Conservation (phyloP, 2,888 invertebrate genomes). For the Strigamia maritima region DNA sequence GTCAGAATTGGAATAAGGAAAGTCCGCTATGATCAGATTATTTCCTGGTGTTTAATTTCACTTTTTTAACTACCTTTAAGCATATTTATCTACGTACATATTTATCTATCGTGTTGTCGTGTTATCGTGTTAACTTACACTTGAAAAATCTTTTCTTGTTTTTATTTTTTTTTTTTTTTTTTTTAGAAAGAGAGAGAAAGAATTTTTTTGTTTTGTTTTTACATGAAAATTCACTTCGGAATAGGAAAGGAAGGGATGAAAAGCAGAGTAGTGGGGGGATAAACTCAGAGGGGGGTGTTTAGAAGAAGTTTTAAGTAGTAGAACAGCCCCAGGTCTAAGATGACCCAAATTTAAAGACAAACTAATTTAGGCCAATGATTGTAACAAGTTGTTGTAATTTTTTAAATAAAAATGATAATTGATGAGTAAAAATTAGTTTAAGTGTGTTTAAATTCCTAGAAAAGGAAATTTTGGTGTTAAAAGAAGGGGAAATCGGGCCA, state of each 20-base stretch:
- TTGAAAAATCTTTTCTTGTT: background rate
- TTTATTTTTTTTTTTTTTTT: background rate
- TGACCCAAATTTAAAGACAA: constrained; percentile 34
- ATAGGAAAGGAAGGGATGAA: constrained; percentile 1
- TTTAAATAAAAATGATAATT: background rate
- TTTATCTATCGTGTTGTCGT: background rate
- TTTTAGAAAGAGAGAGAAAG: background rate
- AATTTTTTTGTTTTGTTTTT: background rate
- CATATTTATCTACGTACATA: background rate
- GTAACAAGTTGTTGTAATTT: constrained; percentile 17
- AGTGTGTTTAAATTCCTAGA: background rate
- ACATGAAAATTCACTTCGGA: background rate
- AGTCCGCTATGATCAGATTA: constrained; percentile 5
- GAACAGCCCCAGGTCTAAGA: background rate
- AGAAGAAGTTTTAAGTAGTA: constrained; percentile 18
- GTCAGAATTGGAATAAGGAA: constrained; percentile 24
- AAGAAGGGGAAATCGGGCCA: background rate
- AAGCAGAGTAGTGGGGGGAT: background rate
- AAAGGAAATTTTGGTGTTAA: background rate
- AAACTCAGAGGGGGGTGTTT: constrained; percentile 18
- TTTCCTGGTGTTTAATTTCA: constrained; percentile 30
- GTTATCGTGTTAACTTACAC: background rate
- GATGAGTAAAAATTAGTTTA: background rate
- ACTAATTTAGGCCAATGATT: constrained; percentile 29
- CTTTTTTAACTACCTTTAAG: background rate